A percentile compares a stretch with the other conserved stretches of the same genome.
These are phyloP conservation scores for Actinia tenebrosa DNA, from an alignment of 64 coral and sea anemone species.

Conservation along the genomic window DNA sequence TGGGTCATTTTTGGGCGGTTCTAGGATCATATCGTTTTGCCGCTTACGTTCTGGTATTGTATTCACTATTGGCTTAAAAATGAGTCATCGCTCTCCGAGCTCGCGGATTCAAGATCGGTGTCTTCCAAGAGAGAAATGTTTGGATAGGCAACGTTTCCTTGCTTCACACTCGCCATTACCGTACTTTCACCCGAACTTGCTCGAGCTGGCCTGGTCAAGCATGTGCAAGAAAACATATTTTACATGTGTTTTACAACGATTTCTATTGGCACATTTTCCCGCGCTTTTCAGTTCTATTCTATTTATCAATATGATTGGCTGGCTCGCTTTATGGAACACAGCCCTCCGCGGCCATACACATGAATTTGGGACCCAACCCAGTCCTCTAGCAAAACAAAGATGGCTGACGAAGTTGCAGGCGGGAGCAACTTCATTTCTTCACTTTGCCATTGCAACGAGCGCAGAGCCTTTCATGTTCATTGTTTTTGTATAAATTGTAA, in stretches of 20 bases:
- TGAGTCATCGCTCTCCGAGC: constrained; percentile 6
- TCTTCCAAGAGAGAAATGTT: not conserved
- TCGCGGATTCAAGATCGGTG: not conserved
- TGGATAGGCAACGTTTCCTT: too few species aligned
- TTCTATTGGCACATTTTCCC: constrained; percentile 3
- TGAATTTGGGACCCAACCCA: too few species aligned
- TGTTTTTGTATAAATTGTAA: constrained; percentile 6
- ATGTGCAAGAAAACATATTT: not conserved
- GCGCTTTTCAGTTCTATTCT: constrained; percentile 3
- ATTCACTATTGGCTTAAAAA: not conserved
- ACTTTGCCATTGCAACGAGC: too few species aligned
- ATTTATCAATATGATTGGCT: not conserved
- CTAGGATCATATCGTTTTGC: not conserved
- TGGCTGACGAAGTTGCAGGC: too few species aligned
- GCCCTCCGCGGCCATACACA: too few species aligned
- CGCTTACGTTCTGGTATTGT: not conserved
- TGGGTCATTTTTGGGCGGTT: not conserved
- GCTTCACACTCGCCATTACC: not conserved
- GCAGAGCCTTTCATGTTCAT: not conserved
- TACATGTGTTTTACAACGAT: not conserved
- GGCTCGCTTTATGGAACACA: too few species aligned
- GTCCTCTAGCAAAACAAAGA: too few species aligned
- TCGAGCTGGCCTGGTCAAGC: not conserved
- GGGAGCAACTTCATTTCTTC: too few species aligned
- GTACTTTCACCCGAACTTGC: not conserved